A percentile compares a stretch with the other conserved stretches of the same genome.
Evolutionary conservation across 1,140 invertebrate species (phyloP).

Genomic region (Telenomus remus): DNA sequence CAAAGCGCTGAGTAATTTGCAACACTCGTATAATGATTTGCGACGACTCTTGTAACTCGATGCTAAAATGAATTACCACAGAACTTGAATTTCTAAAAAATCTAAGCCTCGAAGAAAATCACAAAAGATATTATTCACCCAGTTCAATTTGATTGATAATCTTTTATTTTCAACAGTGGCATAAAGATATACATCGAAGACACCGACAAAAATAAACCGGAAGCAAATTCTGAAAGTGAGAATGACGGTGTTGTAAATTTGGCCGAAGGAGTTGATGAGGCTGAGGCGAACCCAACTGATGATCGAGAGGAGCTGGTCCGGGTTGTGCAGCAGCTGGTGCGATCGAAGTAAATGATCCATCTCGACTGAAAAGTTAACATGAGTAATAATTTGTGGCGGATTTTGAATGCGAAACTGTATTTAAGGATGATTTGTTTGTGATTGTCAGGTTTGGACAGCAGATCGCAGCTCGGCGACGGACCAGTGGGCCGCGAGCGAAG

Average conservation of each 20-base stretch:
- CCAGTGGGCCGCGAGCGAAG: constrained; percentile 14
- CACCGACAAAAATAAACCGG: no score
- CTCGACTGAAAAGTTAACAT: background rate
- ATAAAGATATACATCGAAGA: no score
- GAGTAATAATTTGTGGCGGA: background rate
- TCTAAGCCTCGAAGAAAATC: no score
- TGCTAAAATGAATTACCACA: constrained; percentile 39
- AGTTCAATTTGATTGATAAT: no score
- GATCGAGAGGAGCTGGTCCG: constrained; percentile 33
- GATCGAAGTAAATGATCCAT: constrained; percentile 58
- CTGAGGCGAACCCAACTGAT: constrained; percentile 18
- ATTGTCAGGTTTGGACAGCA: constrained; percentile 58
- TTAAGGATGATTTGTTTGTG: constrained; percentile 21
- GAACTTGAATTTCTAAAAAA: no score
- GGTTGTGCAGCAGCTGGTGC: constrained; percentile 61
- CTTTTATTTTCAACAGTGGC: no score
- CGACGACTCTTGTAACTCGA: constrained; percentile 34
- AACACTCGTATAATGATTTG: constrained; percentile 53
- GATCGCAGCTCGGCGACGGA: constrained; percentile 27
- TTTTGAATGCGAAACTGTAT: constrained; percentile 10
- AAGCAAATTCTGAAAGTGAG: background rate
- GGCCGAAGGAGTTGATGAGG: background rate
- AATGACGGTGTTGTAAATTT: constrained; percentile 5
- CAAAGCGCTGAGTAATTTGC: constrained; percentile 46
- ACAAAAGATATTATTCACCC: background rate